Conservation (phyloP, 2,113 vertebrate genomes). For the Amphiprion ocellaris region DNA sequence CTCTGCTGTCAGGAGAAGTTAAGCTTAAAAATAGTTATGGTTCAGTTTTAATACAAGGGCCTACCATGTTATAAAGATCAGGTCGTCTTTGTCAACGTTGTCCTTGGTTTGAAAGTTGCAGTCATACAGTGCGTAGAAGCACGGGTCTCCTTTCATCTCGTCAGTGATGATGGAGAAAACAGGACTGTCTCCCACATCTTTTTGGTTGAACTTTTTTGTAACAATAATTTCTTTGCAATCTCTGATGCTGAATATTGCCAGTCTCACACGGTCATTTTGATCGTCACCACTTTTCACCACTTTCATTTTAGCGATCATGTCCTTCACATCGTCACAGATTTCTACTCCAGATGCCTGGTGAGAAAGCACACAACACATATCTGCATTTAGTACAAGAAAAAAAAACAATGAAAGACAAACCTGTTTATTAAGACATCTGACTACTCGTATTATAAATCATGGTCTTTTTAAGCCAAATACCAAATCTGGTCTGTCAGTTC, state of each 20-base stretch:
- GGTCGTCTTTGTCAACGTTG: slow-evolving; percentile 84
- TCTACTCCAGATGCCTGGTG: slow-evolving; percentile 88
- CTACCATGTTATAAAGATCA: slow-evolving; percentile 90
- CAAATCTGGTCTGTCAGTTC: too few relatives aligned
- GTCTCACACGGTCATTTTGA: slow-evolving; percentile 76
- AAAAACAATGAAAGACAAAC: not conserved
- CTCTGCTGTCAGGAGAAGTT: not conserved
- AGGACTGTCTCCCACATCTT: slow-evolving; percentile 80
- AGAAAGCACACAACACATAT: slow-evolving; percentile 2
- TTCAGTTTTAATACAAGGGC: slow-evolving; percentile 9
- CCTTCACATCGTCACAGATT: slow-evolving; percentile 79
- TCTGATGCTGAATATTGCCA: slow-evolving; percentile 74
- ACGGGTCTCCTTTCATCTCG: slow-evolving; percentile 55
- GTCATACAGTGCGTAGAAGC: slow-evolving; percentile 88
- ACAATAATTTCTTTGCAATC: slow-evolving; percentile 71
- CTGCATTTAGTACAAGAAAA: not conserved
- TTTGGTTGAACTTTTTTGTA: slow-evolving; percentile 74
- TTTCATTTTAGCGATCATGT: slow-evolving; percentile 81
- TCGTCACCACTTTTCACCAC: slow-evolving; percentile 76
- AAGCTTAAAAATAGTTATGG: not conserved
- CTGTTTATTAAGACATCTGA: not conserved
- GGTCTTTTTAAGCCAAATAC: not conserved
- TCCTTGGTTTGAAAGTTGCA: slow-evolving; percentile 86
- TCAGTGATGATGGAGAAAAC: slow-evolving; percentile 73
- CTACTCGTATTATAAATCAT: not conserved